Evolutionary conservation across 1,140 invertebrate genomes (phyloP).

Genomic region (Drosophila nebulosa): DNA sequence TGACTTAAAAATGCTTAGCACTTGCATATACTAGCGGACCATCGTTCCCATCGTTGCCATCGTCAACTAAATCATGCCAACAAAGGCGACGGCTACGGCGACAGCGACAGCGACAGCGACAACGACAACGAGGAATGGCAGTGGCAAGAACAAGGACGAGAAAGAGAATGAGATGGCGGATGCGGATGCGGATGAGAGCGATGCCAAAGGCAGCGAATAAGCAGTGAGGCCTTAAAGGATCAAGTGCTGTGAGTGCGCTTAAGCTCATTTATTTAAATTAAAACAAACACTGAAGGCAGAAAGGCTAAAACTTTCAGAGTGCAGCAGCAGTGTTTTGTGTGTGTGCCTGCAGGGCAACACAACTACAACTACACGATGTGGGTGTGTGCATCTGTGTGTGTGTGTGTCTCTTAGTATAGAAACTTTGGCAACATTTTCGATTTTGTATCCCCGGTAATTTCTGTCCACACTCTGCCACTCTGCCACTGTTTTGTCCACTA

Average conservation of each 20-base stretch:
- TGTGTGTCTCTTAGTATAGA: constrained; percentile 16
- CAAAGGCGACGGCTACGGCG: constrained; percentile 29
- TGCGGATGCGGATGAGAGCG: not conserved
- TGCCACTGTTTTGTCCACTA: not conserved
- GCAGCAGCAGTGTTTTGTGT: not conserved
- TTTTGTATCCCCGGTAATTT: constrained; percentile 65
- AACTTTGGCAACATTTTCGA: constrained; percentile 79
- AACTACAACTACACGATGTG: constrained; percentile 21
- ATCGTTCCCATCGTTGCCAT: constrained; percentile 6
- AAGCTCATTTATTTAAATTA: constrained; percentile 81
- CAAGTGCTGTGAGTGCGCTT: constrained; percentile 66
- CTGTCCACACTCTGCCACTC: constrained; percentile 13
- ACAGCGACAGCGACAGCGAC: constrained; percentile 4
- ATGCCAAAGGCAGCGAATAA: constrained; percentile 46
- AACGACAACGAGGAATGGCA: constrained; percentile 6
- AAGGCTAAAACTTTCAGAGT: constrained; percentile 31
- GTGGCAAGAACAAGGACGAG: constrained; percentile 32
- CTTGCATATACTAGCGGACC: constrained; percentile 62
- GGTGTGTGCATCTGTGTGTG: constrained; percentile 18
- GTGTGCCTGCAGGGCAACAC: constrained; percentile 29
- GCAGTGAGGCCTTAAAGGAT: constrained; percentile 68
- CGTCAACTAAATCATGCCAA: constrained; percentile 59
- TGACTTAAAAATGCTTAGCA: constrained; percentile 79
- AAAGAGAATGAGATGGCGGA: not conserved
- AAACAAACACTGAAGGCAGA: constrained; percentile 76